Percentiles rank a stretch among this genome's conserved stretches.
Evolutionary conservation across 1,140 invertebrate species (phyloP).

Genomic region (Psilanteris sp.): DNA sequence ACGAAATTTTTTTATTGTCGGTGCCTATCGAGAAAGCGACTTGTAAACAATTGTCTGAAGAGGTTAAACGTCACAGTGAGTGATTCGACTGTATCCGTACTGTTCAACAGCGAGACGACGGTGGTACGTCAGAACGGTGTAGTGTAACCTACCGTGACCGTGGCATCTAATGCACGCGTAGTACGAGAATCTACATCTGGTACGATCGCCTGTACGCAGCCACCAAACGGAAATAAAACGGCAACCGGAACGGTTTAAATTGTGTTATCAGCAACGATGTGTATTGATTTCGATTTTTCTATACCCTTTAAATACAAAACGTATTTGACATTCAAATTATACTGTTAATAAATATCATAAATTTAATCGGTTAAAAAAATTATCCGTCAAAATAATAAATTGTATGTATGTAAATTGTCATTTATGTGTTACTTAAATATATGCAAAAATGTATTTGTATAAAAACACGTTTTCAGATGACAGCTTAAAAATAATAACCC

Average conservation of each 20-base stretch:
- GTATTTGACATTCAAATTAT: no score
- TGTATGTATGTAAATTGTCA: no score
- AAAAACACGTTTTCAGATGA: no score
- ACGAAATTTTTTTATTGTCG: conserved; percentile 57
- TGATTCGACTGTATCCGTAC: conserved; percentile 57
- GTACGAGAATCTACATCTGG: conserved; percentile 49
- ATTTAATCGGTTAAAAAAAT: no score
- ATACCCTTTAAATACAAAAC: no score
- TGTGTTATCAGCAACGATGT: conserved; percentile 13
- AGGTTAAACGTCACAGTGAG: conserved; percentile 62
- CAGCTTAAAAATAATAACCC: no score
- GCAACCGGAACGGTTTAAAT: conserved; percentile 62
- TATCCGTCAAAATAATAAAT: no score
- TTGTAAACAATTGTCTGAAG: conserved; percentile 61
- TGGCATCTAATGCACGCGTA: conserved; percentile 55
- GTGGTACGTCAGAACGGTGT: conserved; percentile 33
- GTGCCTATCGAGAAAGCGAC: conserved; percentile 52
- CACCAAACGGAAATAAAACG: conserved; percentile 64
- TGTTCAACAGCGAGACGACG: conserved; percentile 54
- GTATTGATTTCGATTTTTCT: conserved; percentile 3
- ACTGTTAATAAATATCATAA: no score
- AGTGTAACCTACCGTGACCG: conserved; percentile 59
- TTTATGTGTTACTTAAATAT: no score
- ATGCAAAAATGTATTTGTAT: no score
- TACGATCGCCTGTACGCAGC: conserved; percentile 31